phyloP scores from a whole-genome alignment of 1,140 invertebrate genomes.

The Coptotermes formosanus region DNA sequence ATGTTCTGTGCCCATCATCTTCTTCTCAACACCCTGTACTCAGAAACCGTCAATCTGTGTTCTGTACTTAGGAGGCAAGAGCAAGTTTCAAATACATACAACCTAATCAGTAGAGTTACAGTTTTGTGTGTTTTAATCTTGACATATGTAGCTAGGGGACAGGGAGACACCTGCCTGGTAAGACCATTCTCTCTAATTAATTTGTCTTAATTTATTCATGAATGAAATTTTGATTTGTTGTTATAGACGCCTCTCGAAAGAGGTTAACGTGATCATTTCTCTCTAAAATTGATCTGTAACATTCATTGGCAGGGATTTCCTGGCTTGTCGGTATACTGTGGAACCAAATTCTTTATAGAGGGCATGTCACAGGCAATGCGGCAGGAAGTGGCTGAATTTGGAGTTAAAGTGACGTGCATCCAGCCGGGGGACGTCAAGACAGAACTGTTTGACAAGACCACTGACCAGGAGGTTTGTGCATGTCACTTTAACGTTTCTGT shows the following conservation, averaged over 20 bases:
- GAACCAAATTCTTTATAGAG: slow-evolving; percentile 41
- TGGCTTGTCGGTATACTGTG: slow-evolving; percentile 40
- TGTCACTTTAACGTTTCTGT: neutral
- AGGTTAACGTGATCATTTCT: neutral
- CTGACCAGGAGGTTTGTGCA: slow-evolving; percentile 37
- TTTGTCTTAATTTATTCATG: neutral
- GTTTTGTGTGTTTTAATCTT: neutral
- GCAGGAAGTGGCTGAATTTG: slow-evolving; percentile 36
- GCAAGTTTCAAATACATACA: no score
- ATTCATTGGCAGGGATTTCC: slow-evolving; percentile 37
- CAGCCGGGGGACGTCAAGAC: slow-evolving; percentile 41
- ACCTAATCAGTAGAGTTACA: neutral
- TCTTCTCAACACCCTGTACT: no score
- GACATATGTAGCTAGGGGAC: no score
- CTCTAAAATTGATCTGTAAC: neutral
- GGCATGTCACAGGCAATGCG: slow-evolving; percentile 38
- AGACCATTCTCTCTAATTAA: no score
- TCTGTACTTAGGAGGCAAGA: no score
- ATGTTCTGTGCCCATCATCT: no score
- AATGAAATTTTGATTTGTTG: slow-evolving; percentile 10
- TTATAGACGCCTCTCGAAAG: neutral
- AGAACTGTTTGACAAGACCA: slow-evolving; percentile 36
- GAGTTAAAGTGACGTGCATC: slow-evolving; percentile 40
- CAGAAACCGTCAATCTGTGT: no score
- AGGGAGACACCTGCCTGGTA: no score